These are phyloP conservation scores for Drosophila sp. DNA, from an alignment of 1,140 invertebrate genomes.

Conservation along the genomic window DNA sequence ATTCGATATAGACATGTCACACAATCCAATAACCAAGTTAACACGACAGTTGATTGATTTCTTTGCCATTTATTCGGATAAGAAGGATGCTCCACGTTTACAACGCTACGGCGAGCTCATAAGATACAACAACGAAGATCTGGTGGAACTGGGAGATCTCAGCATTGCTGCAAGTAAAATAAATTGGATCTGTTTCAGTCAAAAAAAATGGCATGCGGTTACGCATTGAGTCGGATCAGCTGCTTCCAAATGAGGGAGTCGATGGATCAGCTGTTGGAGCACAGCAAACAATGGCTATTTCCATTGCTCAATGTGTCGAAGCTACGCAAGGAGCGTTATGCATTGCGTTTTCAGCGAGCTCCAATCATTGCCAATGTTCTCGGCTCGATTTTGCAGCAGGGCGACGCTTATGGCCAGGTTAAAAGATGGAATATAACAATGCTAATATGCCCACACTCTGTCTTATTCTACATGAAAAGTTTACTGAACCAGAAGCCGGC, in stretches of 20 bases:
- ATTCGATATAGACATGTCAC: slow-evolving; percentile 9
- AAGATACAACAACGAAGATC: slow-evolving; percentile 40
- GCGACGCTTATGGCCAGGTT: slow-evolving; percentile 36
- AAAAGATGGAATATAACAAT: not conserved
- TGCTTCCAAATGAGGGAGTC: slow-evolving; percentile 32
- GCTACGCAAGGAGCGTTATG: slow-evolving; percentile 41
- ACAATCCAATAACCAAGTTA: slow-evolving; percentile 28
- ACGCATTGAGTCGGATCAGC: not conserved
- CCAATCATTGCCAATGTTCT: slow-evolving; percentile 51
- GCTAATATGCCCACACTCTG: slow-evolving; percentile 8
- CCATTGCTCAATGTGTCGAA: slow-evolving; percentile 16
- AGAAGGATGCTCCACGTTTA: not conserved
- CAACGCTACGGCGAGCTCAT: slow-evolving; percentile 54
- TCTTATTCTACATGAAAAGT: slow-evolving; percentile 12
- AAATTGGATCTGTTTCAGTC: slow-evolving; percentile 41
- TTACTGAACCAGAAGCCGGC: not conserved
- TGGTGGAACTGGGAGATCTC: slow-evolving; percentile 38
- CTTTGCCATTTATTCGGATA: slow-evolving; percentile 17
- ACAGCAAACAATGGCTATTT: slow-evolving; percentile 42
- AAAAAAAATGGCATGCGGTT: slow-evolving; percentile 15
- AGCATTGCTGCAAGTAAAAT: slow-evolving; percentile 34
- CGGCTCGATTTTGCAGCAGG: slow-evolving; percentile 9
- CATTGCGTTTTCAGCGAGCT: slow-evolving; percentile 46
- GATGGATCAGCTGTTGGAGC: slow-evolving; percentile 27
- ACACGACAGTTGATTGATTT: slow-evolving; percentile 36